Percentiles rank a stretch among this genome's conserved stretches.
Conservation (phyloP, 35 echinoderm and acorn worm genomes). For the Heliocidaris erythrogramma region DNA sequence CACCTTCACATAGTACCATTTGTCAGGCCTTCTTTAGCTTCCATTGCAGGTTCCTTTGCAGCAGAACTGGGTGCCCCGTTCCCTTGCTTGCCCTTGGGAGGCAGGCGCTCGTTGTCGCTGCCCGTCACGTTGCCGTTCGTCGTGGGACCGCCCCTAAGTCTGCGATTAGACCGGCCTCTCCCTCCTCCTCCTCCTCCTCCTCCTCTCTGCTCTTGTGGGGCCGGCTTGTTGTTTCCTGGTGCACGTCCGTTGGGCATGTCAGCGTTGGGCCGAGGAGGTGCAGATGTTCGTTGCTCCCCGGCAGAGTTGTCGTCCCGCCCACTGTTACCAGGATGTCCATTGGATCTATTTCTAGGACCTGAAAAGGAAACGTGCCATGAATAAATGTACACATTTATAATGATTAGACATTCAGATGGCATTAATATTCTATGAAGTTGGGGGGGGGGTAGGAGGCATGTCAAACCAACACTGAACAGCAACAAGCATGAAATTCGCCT, state of each 20-base stretch:
- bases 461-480: too few relatives aligned
- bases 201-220: constrained; percentile 54
- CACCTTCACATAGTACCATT: constrained; percentile 52
- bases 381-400: too few relatives aligned
- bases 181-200: neutral
- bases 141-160: neutral
- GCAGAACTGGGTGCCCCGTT: neutral
- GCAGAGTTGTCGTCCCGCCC: constrained; percentile 32
- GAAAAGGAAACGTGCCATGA: neutral
- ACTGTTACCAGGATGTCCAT: constrained; percentile 16
- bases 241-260: neutral
- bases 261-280: neutral
- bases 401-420: too few relatives aligned
- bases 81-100: constrained; percentile 5
- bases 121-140: constrained; percentile 53
- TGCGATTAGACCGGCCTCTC: constrained; percentile 18
- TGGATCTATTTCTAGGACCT: constrained; percentile 11
- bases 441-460: too few relatives aligned
- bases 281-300: constrained; percentile 11
- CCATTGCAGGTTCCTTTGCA: neutral
- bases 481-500: too few relatives aligned
- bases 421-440: too few relatives aligned
- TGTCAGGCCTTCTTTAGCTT: constrained; percentile 38
- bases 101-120: constrained; percentile 39
- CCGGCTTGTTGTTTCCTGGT: neutral